Evolutionary conservation across 1,140 invertebrate species (phyloP), one percentile per base, ranked within the genome.

Genomic region (Megathymus violae): DNA sequence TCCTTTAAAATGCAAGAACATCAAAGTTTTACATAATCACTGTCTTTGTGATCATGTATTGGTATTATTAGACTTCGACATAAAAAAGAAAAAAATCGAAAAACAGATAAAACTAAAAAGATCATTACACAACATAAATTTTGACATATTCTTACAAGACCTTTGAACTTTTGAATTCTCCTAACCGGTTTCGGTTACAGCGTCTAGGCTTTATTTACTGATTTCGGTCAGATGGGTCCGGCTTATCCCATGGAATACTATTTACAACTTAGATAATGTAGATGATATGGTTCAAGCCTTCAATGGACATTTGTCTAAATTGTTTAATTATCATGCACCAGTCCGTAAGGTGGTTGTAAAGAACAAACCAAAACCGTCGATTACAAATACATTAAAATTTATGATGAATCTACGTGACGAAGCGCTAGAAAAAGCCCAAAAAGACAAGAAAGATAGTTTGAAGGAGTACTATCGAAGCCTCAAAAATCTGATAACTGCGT

Each of bases 251-350:
- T 75, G 72, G 68, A 9, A 38, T 0, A 4, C 54, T 0, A 54
- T 75, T 7, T 6, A 34, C 3, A n/a, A 43, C 0, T 3, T 48
- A 10, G 6, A 13, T 10, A 31, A 63, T 27, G 62, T 71, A 7
- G 14, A 74, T 15, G 9, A 56, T 11, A 70, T 67, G 71, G 46
- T 74, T 1, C 17, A 62, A 36, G 31, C 9, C 4, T 74, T 71
- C 17, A 64, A 65, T 60, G 27, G 11, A n/a, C 52, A 38, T 36
- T 41, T 69, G 9, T 27, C 14, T n/a, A 1, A 16, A 15, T 10
- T 71, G 7, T 75, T 69, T 62, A 61, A 71, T 51, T n/a, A 43
- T 6, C 72, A 75, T 56, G 69, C 72, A 13, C 72, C 72, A 13
- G 1, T 59, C 0, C 46, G 16, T 11, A 50, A 46, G 10, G 25